Evolutionary conservation across 2,113 vertebrate species (phyloP).

Genomic region (Accipiter cooperii): DNA sequence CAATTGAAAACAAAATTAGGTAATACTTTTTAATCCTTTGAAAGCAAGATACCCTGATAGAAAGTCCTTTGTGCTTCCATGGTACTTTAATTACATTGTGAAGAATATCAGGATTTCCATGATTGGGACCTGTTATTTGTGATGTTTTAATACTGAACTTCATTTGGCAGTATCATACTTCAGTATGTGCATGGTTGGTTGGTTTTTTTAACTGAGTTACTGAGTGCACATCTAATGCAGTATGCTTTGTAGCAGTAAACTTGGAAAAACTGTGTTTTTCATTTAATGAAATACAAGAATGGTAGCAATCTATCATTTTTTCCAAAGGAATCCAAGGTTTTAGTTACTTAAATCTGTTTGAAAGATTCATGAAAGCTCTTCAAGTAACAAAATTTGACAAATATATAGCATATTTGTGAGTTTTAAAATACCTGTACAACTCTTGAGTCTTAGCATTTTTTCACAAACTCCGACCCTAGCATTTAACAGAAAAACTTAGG

Average conservation of each 20-base stretch:
- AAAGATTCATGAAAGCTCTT: background rate
- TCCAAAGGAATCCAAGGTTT: background rate
- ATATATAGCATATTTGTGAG: background rate
- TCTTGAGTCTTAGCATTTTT: background rate
- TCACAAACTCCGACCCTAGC: background rate
- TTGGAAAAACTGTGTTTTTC: background rate
- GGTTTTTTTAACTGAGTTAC: background rate
- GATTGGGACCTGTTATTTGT: background rate
- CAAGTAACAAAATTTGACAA: background rate
- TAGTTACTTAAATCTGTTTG: background rate
- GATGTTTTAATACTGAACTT: background rate
- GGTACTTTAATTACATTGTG: background rate
- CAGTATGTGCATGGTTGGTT: rapidly evolving
- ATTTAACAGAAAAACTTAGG: background rate
- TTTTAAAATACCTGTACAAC: background rate
- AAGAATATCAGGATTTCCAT: background rate
- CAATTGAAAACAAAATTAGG: background rate
- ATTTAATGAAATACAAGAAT: background rate
- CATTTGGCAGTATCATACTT: background rate
- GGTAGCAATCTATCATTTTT: background rate
- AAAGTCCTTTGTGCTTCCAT: background rate
- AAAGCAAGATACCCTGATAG: background rate
- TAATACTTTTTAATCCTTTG: background rate
- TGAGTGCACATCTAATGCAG: background rate
- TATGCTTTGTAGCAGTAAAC: background rate